A percentile compares a stretch with the other conserved stretches of the same genome.
These are phyloP conservation scores for Cassiopea xamachana DNA, from an alignment of 30 jellyfish, hydroid and myxozoan species.

Conservation along the genomic window DNA sequence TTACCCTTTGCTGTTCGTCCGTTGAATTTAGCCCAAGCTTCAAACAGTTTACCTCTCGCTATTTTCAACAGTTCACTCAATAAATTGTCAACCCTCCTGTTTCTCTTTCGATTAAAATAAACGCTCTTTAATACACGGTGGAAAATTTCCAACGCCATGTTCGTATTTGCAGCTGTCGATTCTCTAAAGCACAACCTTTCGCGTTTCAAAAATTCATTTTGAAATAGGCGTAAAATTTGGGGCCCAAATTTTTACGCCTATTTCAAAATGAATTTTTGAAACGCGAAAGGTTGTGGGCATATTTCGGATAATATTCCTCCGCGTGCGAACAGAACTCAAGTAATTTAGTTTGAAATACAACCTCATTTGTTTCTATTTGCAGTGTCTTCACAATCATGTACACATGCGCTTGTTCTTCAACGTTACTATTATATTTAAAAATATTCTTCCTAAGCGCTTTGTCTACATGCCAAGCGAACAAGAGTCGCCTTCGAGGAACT, in stretches of 20 bases:
- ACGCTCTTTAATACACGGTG: slow-evolving; percentile 41
- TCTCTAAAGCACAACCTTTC: slow-evolving; percentile 31
- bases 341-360: slow-evolving; percentile 12
- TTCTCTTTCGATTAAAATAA: slow-evolving; percentile 44
- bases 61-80: slow-evolving; percentile 37
- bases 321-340: slow-evolving; percentile 42
- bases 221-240: slow-evolving; percentile 28
- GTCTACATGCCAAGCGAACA: slow-evolving; percentile 71
- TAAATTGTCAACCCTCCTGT: slow-evolving; percentile 50
- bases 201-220: slow-evolving; percentile 38
- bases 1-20: no score
- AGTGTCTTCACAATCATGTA: slow-evolving; percentile 23
- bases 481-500: slow-evolving; percentile 25
- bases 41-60: slow-evolving; percentile 70
- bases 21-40: slow-evolving; percentile 61
- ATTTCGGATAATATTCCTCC: slow-evolving; percentile 33
- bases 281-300: no score
- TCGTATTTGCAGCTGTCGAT: slow-evolving; percentile 56
- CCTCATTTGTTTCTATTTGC: slow-evolving; percentile 33
- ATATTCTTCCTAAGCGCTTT: slow-evolving; percentile 40
- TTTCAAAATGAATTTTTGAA: no score
- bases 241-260: no score
- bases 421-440: not conserved
- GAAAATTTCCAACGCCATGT: slow-evolving; percentile 61
- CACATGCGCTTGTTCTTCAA: slow-evolving; percentile 7